These are phyloP conservation scores for Orthosia gothica DNA, from an alignment of 2,888 invertebrate genomes.

Conservation along the genomic window DNA sequence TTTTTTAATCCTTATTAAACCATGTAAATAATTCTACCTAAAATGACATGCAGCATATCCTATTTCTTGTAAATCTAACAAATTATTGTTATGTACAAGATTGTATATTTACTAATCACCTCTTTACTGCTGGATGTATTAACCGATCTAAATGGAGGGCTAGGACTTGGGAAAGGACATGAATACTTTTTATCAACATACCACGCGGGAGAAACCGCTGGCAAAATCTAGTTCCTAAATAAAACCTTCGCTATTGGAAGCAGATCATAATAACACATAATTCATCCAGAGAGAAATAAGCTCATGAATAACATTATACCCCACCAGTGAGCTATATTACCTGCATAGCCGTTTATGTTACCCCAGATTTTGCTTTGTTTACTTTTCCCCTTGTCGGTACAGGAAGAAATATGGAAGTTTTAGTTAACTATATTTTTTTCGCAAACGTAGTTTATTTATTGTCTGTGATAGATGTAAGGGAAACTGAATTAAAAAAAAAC, in stretches of 20 bases:
- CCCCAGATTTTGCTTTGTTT: conserved; percentile 48
- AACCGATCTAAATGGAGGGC: too few species aligned
- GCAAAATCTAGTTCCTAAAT: background rate
- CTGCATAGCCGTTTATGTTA: conserved; percentile 45
- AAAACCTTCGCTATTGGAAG: conserved; percentile 18
- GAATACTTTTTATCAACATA: background rate
- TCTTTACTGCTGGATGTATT: too few species aligned
- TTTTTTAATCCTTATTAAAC: too few species aligned
- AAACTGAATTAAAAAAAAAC: background rate
- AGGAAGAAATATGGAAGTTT: conserved; percentile 13
- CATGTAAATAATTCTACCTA: too few species aligned
- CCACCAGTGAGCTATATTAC: conserved; percentile 61
- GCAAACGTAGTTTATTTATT: conserved; percentile 4
- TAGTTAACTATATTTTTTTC: conserved; percentile 30
- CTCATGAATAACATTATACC: conserved; percentile 71
- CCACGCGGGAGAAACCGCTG: background rate
- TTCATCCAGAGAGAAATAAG: conserved; percentile 52
- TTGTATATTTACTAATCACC: too few species aligned
- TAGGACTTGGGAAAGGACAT: background rate
- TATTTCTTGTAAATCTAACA: too few species aligned
- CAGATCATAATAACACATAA: conserved; percentile 27
- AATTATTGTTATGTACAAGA: too few species aligned
- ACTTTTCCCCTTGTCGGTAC: conserved; percentile 15
- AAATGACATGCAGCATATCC: too few species aligned
- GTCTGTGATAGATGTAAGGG: too few species aligned